Evolutionary conservation across 1,140 invertebrate genomes (phyloP), one percentile per base, ranked within the genome.

Genomic region (Anadara kagoshimensis): DNA sequence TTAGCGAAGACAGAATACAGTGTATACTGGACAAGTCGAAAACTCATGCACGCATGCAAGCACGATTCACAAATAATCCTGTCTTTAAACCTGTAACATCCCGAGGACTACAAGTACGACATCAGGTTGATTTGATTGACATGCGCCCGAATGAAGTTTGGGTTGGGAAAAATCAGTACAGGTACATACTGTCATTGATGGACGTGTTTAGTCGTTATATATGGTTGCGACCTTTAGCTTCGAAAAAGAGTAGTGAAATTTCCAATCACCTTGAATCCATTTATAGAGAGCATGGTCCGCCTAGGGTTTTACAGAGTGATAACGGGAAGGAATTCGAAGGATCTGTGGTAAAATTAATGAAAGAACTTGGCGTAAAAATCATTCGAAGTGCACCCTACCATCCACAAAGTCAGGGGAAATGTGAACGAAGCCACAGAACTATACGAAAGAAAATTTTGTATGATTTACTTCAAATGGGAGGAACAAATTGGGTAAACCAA

Each of bases 131-230:
- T 29, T 26, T 57, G 8, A 26, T 57, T 7, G 8, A 22, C 7
- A 26, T 57, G 11, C 7, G 14, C 5, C 7, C 8, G 5, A 57
- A 26, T 11, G 22, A 22, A 14, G 54, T 57, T 24, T 5, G 4
- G 24, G 36, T 14, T 26, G 18, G 36, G 11, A 18, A 18, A 26
- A 57, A 26, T 26, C 24, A 22, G 10, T 57, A 26, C 24, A 57
- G 36, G 18, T 57, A 57, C 18, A 26, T 57, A 11, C 36, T 26
- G 36, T 22, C 54, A 12, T 22, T 57, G 18, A 53, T 53, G 51
- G 51, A 53, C n/a, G 51, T 53, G 7, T 53, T 53, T 53, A 53
- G 51, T 53, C 51, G 51, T 20, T 53, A 53, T 53, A n/a, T 53
- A 20, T 53, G 51, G 51, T 20, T 53, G 8, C 18, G 51, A 53